Evolutionary conservation across 1,140 invertebrate species (phyloP).

Genomic region (Sogatella furcifera): DNA sequence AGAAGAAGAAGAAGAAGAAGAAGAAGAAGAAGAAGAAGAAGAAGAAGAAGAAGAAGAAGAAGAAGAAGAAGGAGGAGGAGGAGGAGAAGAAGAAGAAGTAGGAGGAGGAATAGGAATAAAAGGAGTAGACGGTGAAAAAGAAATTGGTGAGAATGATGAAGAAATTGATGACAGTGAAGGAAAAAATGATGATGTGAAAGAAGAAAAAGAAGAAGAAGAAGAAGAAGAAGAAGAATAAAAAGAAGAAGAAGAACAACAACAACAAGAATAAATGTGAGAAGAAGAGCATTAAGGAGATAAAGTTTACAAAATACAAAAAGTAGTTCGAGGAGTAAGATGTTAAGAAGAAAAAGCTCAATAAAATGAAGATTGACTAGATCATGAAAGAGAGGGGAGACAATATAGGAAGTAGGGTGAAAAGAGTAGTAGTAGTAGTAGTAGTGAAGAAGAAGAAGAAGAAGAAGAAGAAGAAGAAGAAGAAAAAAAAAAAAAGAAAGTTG

Average conservation of each 20-base stretch:
- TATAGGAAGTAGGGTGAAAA: too few species aligned
- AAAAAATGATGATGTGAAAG: too few species aligned
- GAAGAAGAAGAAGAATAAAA: background rate
- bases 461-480: background rate
- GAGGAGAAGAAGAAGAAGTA: conserved; percentile 25
- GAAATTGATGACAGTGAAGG: too few species aligned
- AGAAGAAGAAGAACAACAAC: background rate
- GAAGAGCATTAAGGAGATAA: background rate
- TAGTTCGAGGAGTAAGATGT: background rate
- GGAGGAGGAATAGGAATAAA: conserved; percentile 51
- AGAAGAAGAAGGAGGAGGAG: background rate
- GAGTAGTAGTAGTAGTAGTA: too few species aligned
- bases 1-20: conserved; percentile 25
- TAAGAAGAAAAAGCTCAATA: background rate
- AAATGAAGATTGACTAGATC: background rate
- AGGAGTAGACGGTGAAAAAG: conserved; percentile 44
- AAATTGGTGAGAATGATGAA: background rate
- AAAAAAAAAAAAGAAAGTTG: background rate
- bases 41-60: too few species aligned
- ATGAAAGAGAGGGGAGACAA: too few species aligned
- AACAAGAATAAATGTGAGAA: background rate
- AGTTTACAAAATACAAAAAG: background rate
- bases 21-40: too few species aligned
- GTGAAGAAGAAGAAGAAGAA: background rate
- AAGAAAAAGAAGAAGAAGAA: conserved; percentile 57